phyloP scores from a whole-genome alignment of 2,888 invertebrate genomes.

The Piscicola geometra region DNA sequence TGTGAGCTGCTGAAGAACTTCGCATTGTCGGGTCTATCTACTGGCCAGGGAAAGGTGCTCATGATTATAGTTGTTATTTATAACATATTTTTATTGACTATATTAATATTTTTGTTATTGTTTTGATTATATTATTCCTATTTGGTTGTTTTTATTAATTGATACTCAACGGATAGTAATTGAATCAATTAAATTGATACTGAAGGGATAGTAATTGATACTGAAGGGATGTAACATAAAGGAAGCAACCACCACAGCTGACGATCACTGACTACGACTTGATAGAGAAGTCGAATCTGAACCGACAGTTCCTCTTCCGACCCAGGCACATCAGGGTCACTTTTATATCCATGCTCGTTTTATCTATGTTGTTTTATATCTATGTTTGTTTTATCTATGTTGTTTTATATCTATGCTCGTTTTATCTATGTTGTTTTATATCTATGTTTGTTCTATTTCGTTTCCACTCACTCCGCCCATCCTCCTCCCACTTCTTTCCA shows the following conservation, averaged over 20 bases:
- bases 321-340: slow-evolving; percentile 53
- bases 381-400: neutral
- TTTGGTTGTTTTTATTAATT: neutral
- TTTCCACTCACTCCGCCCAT: neutral
- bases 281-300: slow-evolving; percentile 57
- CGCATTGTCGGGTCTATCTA: slow-evolving; percentile 51
- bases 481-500: neutral
- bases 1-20: slow-evolving; percentile 57
- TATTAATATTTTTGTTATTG: neutral
- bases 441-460: neutral
- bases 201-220: too few relatives aligned
- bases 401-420: neutral
- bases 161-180: neutral
- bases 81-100: neutral
- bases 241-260: slow-evolving; percentile 45
- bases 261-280: slow-evolving; percentile 56
- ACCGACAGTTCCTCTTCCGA: slow-evolving; percentile 56
- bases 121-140: neutral
- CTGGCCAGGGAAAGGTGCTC: slow-evolving; percentile 24
- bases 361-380: neutral
- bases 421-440: neutral
- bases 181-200: neutral
- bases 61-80: neutral
- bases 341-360: neutral
- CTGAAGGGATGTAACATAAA: too few relatives aligned